These are phyloP conservation scores for Synergus japonicus DNA, from an alignment of 2,888 invertebrate genomes.

Conservation along the genomic window DNA sequence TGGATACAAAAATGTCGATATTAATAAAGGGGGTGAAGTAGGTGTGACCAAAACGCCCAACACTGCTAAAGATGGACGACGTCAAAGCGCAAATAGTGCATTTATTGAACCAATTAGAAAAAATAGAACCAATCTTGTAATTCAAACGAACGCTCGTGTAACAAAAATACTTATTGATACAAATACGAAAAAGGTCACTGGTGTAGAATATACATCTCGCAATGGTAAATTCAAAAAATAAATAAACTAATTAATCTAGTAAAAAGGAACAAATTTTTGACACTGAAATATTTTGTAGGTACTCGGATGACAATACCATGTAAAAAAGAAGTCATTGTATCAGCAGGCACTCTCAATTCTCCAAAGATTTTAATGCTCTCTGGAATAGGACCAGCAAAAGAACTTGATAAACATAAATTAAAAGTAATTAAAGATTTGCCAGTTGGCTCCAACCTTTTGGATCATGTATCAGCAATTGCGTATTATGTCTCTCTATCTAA, in stretches of 20 bases:
- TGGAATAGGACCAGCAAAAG: conserved; percentile 76
- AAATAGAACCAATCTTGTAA: conserved; percentile 86
- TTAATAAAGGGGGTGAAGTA: conserved; percentile 88
- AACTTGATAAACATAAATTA: background rate
- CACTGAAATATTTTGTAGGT: conserved; percentile 66
- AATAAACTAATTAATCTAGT: background rate
- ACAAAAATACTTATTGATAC: conserved; percentile 83
- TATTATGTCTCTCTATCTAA: conserved; percentile 70
- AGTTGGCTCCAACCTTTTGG: conserved; percentile 77
- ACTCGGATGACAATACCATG: conserved; percentile 67
- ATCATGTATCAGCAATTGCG: conserved; percentile 77
- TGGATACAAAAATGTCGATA: conserved; percentile 91
- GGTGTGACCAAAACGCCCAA: conserved; percentile 82
- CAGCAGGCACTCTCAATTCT: conserved; percentile 78
- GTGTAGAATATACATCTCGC: conserved; percentile 76
- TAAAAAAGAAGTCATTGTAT: conserved; percentile 78
- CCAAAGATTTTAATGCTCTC: conserved; percentile 79
- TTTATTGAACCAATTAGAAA: conserved; percentile 84
- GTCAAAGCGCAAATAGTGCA: conserved; percentile 82
- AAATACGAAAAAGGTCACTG: conserved; percentile 73
- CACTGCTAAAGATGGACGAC: conserved; percentile 81
- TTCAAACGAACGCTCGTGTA: conserved; percentile 88
- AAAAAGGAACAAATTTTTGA: conserved; percentile 69
- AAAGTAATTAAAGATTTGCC: conserved; percentile 70
- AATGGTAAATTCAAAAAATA: conserved; percentile 62